Conservation (phyloP, 2,797 vertebrate species). For the Chaenodraco wilsoni region DNA sequence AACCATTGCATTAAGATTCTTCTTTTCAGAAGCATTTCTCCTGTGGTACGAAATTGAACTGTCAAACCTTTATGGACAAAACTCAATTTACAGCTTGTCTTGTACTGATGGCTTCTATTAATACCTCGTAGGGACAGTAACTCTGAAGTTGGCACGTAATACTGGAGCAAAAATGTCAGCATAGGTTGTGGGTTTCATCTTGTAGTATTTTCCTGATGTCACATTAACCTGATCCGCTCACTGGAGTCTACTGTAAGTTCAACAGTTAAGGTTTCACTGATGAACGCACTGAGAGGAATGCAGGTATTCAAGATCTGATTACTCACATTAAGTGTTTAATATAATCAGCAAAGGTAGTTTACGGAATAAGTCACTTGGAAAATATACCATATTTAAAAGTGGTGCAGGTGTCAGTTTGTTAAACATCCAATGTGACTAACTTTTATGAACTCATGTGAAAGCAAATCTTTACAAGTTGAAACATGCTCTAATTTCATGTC, state of each 20-base stretch:
- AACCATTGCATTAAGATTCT: not conserved
- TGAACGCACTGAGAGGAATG: constrained; percentile 25
- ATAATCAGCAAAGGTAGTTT: not conserved
- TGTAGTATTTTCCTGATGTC: constrained; percentile 72
- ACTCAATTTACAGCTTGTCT: constrained; percentile 62
- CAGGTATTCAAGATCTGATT: not conserved
- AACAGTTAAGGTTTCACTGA: constrained; percentile 48
- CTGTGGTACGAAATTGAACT: not conserved
- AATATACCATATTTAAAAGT: constrained; percentile 14
- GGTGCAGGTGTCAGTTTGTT: constrained; percentile 19
- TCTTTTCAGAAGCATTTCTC: not conserved
- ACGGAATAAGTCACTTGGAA: constrained; percentile 43
- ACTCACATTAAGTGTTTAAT: constrained; percentile 3
- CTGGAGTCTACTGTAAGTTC: constrained; percentile 38
- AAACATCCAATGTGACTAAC: constrained; percentile 38
- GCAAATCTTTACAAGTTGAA: constrained; percentile 24
- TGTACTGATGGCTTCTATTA: constrained; percentile 71
- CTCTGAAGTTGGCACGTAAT: constrained; percentile 50
- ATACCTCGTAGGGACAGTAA: constrained; percentile 64
- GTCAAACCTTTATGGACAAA: constrained; percentile 29
- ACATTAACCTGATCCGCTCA: constrained; percentile 69
- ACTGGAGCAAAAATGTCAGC: constrained; percentile 71
- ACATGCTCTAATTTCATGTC: constrained; percentile 18
- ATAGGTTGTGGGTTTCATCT: constrained; percentile 69
- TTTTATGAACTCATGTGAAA: constrained; percentile 4